Evolutionary conservation across 2,797 vertebrate genomes (phyloP), one percentile per base, ranked within the genome.

Genomic region (Prionace glauca): DNA sequence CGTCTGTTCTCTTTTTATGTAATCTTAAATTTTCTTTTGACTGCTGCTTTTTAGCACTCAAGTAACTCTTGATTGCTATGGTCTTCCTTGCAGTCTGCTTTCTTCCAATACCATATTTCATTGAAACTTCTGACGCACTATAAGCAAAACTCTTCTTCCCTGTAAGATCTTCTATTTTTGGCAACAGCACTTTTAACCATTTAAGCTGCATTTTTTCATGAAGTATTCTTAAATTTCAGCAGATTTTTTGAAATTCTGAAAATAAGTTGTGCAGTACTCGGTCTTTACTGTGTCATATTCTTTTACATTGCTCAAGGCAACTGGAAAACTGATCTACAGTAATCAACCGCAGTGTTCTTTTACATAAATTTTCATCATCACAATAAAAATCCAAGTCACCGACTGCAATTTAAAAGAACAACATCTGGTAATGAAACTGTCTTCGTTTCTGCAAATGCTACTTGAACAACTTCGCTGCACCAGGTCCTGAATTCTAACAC

Each of bases 1-100:
- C 60, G 50, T 77, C 93, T 95, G n/a, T 95, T 77, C 14, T 50
- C 93, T 72, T 26, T 77, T 95, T 18, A 77, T 5, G 77, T n/a
- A 50, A 77, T 74, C 41, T 41, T 16, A 72, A 20, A 60, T 95
- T 72, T 36, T 95, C 26, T 18, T 56, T 77, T 41, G 41, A 18
- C 3, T 95, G 41, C 16, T 95, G 93, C 16, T 77, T 45, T 32
- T 72, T 56, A 32, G 71, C 41, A 29, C 45, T 20, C 26, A 77
- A 29, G 29, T 56, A 26, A 77, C 41, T 77, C 16, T 95, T 95
- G 36, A 77, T 56, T 60, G 7, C 71, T 56, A n/a, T 5, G 41
- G 93, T 72, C 93, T 95, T 95, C 32, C 93, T 77, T 56, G 93
- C 93, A 60, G 93, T 95, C 93, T 95, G 93, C 45, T 72, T 95